A percentile compares a stretch with the other conserved stretches of the same genome.
Conservation (phyloP, 2,888 invertebrate species). For the Hypsopygia costalis region DNA sequence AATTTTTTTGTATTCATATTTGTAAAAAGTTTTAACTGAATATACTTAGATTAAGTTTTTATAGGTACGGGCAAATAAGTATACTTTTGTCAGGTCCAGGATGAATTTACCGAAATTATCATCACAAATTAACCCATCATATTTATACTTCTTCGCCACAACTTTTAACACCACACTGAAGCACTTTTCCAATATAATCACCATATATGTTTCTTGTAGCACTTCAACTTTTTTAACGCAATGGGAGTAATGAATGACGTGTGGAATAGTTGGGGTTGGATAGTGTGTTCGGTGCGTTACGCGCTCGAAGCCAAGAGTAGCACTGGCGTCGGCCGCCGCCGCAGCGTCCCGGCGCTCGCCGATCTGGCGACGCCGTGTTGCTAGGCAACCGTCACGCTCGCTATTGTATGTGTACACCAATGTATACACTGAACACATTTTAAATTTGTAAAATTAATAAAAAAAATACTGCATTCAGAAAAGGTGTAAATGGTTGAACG, state of each 20-base stretch:
- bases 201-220: not conserved
- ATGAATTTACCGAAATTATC: no score
- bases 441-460: no score
- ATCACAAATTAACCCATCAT: no score
- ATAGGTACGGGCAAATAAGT: no score
- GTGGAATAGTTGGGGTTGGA: not conserved
- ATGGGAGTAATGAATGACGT: not conserved
- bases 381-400: constrained; percentile 51
- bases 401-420: not conserved
- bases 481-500: no score
- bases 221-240: constrained; percentile 6
- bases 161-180: not conserved
- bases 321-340: constrained; percentile 52
- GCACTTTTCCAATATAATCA: not conserved
- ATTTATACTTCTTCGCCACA: no score
- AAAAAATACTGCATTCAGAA: no score
- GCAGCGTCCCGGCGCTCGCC: constrained; percentile 68
- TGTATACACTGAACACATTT: not conserved
- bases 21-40: no score
- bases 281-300: constrained; percentile 24
- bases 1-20: no score
- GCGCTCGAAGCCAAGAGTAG: constrained; percentile 47
- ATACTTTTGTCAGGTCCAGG: not conserved
- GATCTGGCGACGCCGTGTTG: constrained; percentile 66
- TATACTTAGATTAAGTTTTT: no score